phyloP scores from a whole-genome alignment of 2,113 vertebrate genomes.

The Panthera tigris region DNA sequence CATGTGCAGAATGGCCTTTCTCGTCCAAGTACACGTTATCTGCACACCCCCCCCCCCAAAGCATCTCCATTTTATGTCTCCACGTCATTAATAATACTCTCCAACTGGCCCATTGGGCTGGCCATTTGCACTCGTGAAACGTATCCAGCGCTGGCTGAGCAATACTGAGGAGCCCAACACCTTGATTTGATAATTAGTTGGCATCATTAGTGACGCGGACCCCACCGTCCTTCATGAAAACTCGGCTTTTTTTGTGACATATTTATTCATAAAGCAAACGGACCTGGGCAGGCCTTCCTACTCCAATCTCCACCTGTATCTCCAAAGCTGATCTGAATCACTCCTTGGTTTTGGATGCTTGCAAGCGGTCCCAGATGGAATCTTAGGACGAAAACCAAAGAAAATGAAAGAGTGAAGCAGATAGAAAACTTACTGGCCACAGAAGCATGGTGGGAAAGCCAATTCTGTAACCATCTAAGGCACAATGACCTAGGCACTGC shows the following conservation, averaged over 20 bases:
- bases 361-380: constrained; percentile 63
- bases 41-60: not conserved
- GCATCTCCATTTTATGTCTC: constrained; percentile 2
- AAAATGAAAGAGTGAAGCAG: constrained; percentile 20
- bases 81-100: not conserved
- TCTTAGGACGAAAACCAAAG: constrained; percentile 48
- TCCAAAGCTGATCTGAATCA: not conserved
- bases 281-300: not conserved
- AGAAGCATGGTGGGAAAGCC: constrained; percentile 35
- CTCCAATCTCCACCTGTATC: not conserved
- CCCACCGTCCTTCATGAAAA: not conserved
- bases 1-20: constrained; percentile 71
- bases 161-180: not conserved
- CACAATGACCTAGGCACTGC: not conserved
- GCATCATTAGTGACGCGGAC: not conserved
- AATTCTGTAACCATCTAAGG: not conserved
- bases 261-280: not conserved
- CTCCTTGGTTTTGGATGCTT: not conserved
- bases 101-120: fast-evolving
- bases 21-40: constrained; percentile 44
- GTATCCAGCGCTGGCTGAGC: not conserved
- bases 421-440: constrained; percentile 55
- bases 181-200: fast-evolving
- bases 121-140: not conserved
- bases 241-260: not conserved